A percentile compares a stretch with the other conserved stretches of the same genome.
Conservation (phyloP, 2,888 invertebrate genomes). For the Zelleria hepariella region DNA sequence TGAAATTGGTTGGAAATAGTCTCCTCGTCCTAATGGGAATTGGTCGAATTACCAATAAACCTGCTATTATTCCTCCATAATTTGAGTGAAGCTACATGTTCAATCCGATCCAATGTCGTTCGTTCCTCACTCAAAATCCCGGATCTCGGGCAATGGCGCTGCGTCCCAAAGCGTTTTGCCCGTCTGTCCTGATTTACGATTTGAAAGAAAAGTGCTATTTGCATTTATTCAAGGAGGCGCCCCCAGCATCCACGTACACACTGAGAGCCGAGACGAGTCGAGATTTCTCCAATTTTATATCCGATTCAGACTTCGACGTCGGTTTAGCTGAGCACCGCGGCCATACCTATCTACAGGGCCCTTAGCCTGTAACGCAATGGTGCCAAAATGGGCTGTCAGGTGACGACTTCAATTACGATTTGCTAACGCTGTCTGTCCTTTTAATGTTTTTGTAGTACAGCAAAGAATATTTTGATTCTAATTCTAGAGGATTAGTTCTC, state of each 20-base stretch:
- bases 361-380: too few species aligned
- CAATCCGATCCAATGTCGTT: not conserved
- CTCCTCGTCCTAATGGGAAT: too few species aligned
- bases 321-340: not conserved
- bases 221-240: conserved; percentile 27
- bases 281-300: not conserved
- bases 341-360: too few species aligned
- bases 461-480: too few species aligned
- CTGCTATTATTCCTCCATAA: too few species aligned
- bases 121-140: not conserved
- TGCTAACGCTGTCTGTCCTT: too few species aligned
- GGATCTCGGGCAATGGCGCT: conserved; percentile 19
- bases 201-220: conserved; percentile 31
- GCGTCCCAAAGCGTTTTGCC: conserved; percentile 7
- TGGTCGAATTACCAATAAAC: too few species aligned
- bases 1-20: too few species aligned
- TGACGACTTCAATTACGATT: too few species aligned
- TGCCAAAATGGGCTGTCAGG: too few species aligned
- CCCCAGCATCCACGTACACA: not conserved
- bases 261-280: not conserved
- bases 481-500: too few species aligned
- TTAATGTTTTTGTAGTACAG: too few species aligned
- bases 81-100: not conserved
- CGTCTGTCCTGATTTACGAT: conserved; percentile 41
- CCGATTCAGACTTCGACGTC: not conserved